A percentile compares a stretch with the other conserved stretches of the same genome.
Conservation (phyloP, 1,140 invertebrate genomes). For the Geopemphigus sp. region DNA sequence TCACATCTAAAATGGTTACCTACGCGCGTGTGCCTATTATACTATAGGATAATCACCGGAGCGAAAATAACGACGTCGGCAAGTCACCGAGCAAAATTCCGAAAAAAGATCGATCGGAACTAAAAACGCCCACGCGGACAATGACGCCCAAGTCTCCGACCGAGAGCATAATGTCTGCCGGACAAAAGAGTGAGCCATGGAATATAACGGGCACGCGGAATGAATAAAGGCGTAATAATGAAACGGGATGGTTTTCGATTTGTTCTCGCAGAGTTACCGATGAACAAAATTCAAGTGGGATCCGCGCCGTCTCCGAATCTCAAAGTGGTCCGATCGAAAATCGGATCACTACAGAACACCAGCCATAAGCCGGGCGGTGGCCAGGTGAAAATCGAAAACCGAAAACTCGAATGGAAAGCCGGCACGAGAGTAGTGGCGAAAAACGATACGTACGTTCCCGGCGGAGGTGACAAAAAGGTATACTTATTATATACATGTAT, state of each 20-base stretch:
- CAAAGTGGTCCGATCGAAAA: conserved; percentile 87
- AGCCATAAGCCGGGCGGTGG: conserved; percentile 89
- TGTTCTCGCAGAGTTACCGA: conserved; percentile 70
- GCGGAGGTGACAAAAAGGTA: conserved; percentile 91
- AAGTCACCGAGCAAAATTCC: conserved; percentile 43
- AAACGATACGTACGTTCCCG: conserved; percentile 84
- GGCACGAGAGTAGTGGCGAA: conserved; percentile 82
- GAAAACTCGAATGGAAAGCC: conserved; percentile 82
- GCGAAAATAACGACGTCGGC: background rate
- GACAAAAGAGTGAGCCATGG: conserved; percentile 22
- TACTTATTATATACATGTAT: background rate
- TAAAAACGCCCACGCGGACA: conserved; percentile 43
- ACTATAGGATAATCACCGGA: background rate
- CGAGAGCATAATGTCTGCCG: background rate
- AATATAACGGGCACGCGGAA: too few species aligned
- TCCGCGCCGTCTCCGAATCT: conserved; percentile 85
- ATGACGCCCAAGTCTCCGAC: conserved; percentile 37
- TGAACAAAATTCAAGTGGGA: conserved; percentile 91
- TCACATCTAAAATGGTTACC: too few species aligned
- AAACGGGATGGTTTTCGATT: too few species aligned
- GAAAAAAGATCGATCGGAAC: conserved; percentile 45
- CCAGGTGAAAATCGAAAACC: conserved; percentile 84
- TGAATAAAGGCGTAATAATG: too few species aligned
- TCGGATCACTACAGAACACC: conserved; percentile 90
- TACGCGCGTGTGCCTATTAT: too few species aligned